Evolutionary conservation across 2,888 invertebrate species (phyloP).

Genomic region (Pilophorus perplexus): DNA sequence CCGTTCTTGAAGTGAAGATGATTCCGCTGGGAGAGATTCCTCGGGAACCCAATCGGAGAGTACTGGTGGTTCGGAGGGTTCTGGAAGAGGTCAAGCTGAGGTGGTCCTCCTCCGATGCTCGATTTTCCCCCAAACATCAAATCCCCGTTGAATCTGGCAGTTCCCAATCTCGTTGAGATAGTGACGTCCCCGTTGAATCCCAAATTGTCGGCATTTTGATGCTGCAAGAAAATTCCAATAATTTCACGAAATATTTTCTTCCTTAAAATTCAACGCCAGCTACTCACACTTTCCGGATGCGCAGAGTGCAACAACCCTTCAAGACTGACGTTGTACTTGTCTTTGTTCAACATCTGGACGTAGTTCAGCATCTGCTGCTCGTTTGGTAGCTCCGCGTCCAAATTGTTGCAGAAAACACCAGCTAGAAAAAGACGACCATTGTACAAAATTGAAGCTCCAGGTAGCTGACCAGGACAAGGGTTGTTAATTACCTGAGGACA

Average conservation of each 20-base stretch:
- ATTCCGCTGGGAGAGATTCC: constrained; percentile 44
- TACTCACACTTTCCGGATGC: constrained; percentile 38
- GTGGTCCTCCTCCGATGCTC: constrained; percentile 9
- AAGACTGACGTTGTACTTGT: constrained; percentile 46
- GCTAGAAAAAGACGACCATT: background rate
- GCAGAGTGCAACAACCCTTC: constrained; percentile 45
- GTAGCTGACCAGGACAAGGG: background rate
- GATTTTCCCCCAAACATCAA: constrained; percentile 25
- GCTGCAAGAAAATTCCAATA: too few species aligned
- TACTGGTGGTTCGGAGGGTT: constrained; percentile 25
- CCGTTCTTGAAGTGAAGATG: constrained; percentile 42
- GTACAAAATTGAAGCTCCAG: background rate
- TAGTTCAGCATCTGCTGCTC: constrained; percentile 49
- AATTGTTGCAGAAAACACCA: constrained; percentile 36
- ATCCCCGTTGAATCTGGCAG: constrained; percentile 21
- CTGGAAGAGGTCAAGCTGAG: constrained; percentile 29
- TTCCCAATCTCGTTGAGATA: too few species aligned
- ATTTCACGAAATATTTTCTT: too few species aligned
- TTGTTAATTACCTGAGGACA: constrained; percentile 12
- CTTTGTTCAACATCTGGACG: constrained; percentile 46
- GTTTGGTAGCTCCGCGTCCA: constrained; percentile 48
- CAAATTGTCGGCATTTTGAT: too few species aligned
- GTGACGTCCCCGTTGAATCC: too few species aligned
- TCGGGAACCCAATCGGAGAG: constrained; percentile 45
- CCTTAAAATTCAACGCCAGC: too few species aligned